Percentiles rank a stretch among this genome's conserved stretches.
These are phyloP conservation scores for Rhinatrema bivittatum DNA, from an alignment of 2,797 vertebrate genomes.

Conservation along the genomic window DNA sequence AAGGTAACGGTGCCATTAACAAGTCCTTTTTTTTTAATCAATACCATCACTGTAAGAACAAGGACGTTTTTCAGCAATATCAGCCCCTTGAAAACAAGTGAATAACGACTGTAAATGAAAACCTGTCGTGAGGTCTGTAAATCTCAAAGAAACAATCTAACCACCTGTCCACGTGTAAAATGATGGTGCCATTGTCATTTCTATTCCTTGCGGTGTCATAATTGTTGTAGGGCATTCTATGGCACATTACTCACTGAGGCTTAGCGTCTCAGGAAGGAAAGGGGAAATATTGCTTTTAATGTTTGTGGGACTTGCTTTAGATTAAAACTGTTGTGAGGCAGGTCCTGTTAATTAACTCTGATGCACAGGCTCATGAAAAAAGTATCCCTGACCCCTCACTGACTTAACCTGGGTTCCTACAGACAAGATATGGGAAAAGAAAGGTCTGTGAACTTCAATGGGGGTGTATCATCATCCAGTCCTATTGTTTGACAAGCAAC, in stretches of 20 bases:
- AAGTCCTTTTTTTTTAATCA: conserved; percentile 38
- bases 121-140: conserved; percentile 47
- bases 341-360: too few relatives aligned
- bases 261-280: too few relatives aligned
- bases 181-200: conserved; percentile 34
- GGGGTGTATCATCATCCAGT: too few relatives aligned
- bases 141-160: conserved; percentile 46
- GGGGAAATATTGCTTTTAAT: too few relatives aligned
- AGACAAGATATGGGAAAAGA: too few relatives aligned
- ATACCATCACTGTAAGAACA: conserved; percentile 42
- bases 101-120: conserved; percentile 30
- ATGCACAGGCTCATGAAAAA: too few relatives aligned
- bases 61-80: conserved; percentile 35
- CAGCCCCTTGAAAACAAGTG: conserved; percentile 30
- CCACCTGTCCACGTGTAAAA: conserved; percentile 32
- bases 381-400: too few relatives aligned
- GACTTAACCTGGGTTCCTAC: too few relatives aligned
- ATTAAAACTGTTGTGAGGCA: neutral
- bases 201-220: conserved; percentile 25
- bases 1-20: conserved; percentile 34
- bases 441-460: too few relatives aligned
- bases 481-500: too few relatives aligned
- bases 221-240: conserved; percentile 10
- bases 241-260: neutral
- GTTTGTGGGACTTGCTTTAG: neutral